Evolutionary conservation across 2,797 vertebrate species (phyloP).

Genomic region (Smutsia gigantea): DNA sequence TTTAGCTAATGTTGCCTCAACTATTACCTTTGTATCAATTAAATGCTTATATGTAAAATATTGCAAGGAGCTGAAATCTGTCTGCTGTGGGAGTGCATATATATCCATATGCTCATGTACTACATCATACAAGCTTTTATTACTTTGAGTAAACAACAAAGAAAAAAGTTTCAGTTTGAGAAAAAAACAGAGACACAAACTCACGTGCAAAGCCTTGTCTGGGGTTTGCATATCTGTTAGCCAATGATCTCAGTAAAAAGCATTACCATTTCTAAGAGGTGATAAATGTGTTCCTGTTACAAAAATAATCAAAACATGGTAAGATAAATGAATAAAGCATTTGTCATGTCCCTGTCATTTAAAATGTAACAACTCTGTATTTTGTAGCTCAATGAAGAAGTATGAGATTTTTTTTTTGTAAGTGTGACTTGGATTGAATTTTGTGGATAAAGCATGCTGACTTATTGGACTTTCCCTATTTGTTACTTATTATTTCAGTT

Average conservation of each 20-base stretch:
- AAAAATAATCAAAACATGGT: neutral
- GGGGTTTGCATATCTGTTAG: neutral
- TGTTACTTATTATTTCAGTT: neutral
- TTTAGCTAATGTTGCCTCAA: neutral
- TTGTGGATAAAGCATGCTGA: neutral
- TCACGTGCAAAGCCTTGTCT: neutral
- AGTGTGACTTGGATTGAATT: neutral
- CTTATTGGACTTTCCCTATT: neutral
- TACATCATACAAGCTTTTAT: neutral
- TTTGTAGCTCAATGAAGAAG: neutral
- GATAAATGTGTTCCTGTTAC: neutral
- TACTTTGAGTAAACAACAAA: neutral
- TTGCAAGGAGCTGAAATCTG: neutral
- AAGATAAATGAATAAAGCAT: neutral
- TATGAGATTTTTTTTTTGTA: neutral
- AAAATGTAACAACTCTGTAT: neutral
- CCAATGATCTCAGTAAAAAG: neutral
- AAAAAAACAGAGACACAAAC: neutral
- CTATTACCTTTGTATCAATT: neutral
- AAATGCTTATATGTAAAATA: neutral
- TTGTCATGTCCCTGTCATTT: neutral
- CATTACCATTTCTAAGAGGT: neutral
- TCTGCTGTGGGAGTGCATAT: neutral
- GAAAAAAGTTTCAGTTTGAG: neutral
- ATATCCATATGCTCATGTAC: neutral